phyloP scores from a whole-genome alignment of 2,797 vertebrate genomes.

The Hozukius guyotensis region DNA sequence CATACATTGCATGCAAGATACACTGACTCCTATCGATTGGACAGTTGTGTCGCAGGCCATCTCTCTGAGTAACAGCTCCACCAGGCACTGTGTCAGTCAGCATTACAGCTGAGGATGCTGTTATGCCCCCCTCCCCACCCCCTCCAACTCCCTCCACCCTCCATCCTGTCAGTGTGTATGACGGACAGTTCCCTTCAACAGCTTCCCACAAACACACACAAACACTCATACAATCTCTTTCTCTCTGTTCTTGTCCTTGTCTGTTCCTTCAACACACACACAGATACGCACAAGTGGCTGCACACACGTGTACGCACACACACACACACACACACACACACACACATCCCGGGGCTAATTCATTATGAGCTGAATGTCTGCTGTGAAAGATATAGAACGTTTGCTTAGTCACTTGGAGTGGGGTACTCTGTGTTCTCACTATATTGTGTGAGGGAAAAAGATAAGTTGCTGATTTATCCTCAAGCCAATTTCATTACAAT shows the following conservation, averaged over 20 bases:
- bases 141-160: conserved; percentile 48
- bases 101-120: conserved; percentile 66
- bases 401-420: conserved; percentile 41
- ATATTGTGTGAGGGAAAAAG: conserved; percentile 17
- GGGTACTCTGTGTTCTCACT: conserved; percentile 24
- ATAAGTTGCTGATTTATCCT: conserved; percentile 50
- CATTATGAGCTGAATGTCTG: conserved; percentile 54
- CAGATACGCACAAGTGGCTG: conserved; percentile 1
- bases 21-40: conserved; percentile 55
- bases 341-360: conserved; percentile 35
- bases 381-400: conserved; percentile 54
- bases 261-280: conserved; percentile 13
- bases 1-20: conserved; percentile 11
- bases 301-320: neutral
- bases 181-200: conserved; percentile 61
- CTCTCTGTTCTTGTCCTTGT: conserved; percentile 48
- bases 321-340: conserved; percentile 15
- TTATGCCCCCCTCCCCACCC: neutral
- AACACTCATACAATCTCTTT: neutral
- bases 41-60: conserved; percentile 50
- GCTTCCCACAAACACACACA: conserved; percentile 28
- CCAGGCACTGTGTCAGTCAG: conserved; percentile 72
- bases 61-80: conserved; percentile 62
- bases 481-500: conserved; percentile 36
- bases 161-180: conserved; percentile 60